Base-by-base conservation (phyloP, 2,797 vertebrate species). In the Poeciliopsis presidionis region DNA sequence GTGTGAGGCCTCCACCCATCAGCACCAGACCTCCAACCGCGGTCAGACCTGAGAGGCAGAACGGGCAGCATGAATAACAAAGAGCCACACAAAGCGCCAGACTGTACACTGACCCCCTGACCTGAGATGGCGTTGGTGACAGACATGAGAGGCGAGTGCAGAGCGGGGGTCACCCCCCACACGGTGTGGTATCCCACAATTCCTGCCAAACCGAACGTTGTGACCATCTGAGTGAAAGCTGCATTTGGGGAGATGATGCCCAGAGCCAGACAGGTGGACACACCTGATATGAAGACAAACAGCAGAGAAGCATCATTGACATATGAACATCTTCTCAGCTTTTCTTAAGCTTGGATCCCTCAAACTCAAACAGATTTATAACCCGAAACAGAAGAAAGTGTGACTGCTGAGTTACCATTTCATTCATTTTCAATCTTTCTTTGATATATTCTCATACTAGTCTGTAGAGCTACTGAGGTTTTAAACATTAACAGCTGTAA, bases 51-150 rank as follows among this genome's bases (percentile, higher is more conserved):
- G 88, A 74, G 67, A 71, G 43, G 16, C 41, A 2, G 1, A 47
- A 33, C 33, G 25, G 7, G 0, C 13, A 30, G 14, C 13, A 36
- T 36, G 18, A 63, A 36, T 30, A 46, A 13, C n/a, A 63, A 30
- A 65, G 45, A 41, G 22, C 30, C 16, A 14, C 45, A 36, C 14
- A 41, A 33, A 49, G 11, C 25, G 7, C 30, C n/a, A 47, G 33
- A 20, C 51, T 14, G 11, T 18, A 25, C 22, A 33, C 14, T 3
- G 70, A 74, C 71, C 59, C 41, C 13, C 92, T 86, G 81, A 97
- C 96, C 96, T 84, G 96, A 97, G 89, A 97, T 97, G 74, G 96
- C 96, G 25, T 97, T 97, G 57, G 96, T 97, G 75, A 95, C 89
- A 4, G 92, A 93, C 90, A 95, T 95, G 41, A 97, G 93, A 18